Percentiles rank a stretch among this genome's conserved stretches.
phyloP scores from a whole-genome alignment of 2,113 vertebrate genomes.

The Nibea albiflora region DNA sequence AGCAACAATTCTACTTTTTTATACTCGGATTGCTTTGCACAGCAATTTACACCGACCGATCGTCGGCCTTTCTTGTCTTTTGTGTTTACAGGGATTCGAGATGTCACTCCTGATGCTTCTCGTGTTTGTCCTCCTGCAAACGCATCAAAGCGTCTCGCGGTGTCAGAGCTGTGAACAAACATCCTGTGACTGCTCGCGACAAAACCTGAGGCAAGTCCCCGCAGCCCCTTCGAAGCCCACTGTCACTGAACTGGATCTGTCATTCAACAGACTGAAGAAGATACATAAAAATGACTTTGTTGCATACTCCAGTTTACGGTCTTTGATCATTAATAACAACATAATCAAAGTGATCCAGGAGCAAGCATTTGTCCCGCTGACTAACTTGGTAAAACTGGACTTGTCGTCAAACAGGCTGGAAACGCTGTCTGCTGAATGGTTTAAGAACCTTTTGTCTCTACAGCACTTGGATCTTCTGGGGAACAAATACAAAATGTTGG shows the following conservation, averaged over 20 bases:
- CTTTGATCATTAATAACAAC: slow-evolving; percentile 80
- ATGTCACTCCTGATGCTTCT: slow-evolving; percentile 5
- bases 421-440: slow-evolving; percentile 83
- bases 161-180: slow-evolving; percentile 22
- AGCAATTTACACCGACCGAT: background rate
- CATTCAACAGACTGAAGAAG: slow-evolving; percentile 81
- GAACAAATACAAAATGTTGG: slow-evolving; percentile 82
- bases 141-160: slow-evolving; percentile 2
- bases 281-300: slow-evolving; percentile 78
- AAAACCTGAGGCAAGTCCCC: slow-evolving; percentile 77
- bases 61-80: background rate
- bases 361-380: slow-evolving; percentile 77
- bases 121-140: background rate
- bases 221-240: slow-evolving; percentile 59
- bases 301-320: slow-evolving; percentile 71
- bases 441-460: slow-evolving; percentile 82
- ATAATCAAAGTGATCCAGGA: slow-evolving; percentile 77
- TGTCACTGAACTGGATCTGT: slow-evolving; percentile 75
- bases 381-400: slow-evolving; percentile 83
- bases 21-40: background rate
- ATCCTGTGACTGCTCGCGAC: slow-evolving; percentile 78
- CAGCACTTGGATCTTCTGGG: slow-evolving; percentile 82
- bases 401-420: slow-evolving; percentile 84
- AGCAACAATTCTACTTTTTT: background rate
- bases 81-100: slow-evolving; percentile 8